These are phyloP conservation scores for Nezara viridula DNA, from an alignment of 2,888 invertebrate genomes.

Conservation along the genomic window DNA sequence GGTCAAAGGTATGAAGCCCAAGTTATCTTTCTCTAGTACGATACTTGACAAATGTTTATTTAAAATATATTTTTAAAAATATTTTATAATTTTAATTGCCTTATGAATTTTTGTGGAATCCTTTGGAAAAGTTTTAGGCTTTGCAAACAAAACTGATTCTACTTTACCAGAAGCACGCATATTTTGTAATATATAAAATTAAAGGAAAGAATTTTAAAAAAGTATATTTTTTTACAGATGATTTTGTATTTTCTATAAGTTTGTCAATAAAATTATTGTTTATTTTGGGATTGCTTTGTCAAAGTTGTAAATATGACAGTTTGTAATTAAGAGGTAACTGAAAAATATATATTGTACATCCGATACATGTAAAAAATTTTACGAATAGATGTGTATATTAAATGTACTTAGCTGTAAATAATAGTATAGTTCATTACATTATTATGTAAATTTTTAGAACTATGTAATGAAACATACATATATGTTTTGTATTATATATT, in stretches of 20 bases:
- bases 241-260: not conserved
- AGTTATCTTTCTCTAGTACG: not conserved
- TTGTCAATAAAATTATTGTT: not conserved
- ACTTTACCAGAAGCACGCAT: not conserved
- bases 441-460: not conserved
- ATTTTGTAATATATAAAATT: slow-evolving; percentile 23
- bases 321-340: not conserved
- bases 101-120: not conserved
- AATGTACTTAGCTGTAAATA: slow-evolving; percentile 22
- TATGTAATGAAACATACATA: not conserved
- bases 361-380: not conserved
- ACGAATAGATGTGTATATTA: not conserved
- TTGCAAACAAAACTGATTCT: not conserved
- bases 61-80: not conserved
- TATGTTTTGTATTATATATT: slow-evolving; percentile 17
- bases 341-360: not conserved
- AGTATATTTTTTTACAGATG: slow-evolving; percentile 25
- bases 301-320: slow-evolving; percentile 17
- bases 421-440: not conserved
- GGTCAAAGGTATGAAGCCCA: no score
- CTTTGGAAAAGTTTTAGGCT: not conserved
- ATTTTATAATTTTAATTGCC: not conserved
- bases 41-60: not conserved
- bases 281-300: not conserved
- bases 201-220: not conserved